Evolutionary conservation across 2,888 invertebrate species (phyloP).

Genomic region (Cantharis nigra): DNA sequence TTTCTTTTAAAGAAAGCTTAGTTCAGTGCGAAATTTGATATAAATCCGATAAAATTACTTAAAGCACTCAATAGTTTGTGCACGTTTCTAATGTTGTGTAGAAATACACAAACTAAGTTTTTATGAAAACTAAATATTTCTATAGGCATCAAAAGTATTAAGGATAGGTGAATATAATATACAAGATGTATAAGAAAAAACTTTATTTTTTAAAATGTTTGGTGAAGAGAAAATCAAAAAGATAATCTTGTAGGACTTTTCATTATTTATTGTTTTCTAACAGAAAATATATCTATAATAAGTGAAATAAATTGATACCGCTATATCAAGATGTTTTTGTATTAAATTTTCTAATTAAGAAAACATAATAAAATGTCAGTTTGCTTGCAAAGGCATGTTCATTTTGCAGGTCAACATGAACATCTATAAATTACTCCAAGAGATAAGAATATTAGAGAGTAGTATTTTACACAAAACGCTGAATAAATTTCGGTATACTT

Average conservation of each 20-base stretch:
- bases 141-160: neutral
- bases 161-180: neutral
- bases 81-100: neutral
- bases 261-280: neutral
- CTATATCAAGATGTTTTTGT: neutral
- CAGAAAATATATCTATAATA: neutral
- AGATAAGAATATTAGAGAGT: slow-evolving; percentile 4
- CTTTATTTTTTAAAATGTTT: neutral
- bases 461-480: neutral
- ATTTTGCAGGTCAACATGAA: slow-evolving; percentile 6
- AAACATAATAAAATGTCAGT: neutral
- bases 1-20: neutral
- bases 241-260: neutral
- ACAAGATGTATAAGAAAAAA: no score
- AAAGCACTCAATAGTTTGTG: neutral
- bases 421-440: slow-evolving; percentile 3
- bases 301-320: neutral
- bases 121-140: neutral
- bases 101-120: neutral
- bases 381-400: neutral
- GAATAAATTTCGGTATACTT: neutral
- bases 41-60: slow-evolving; percentile 9
- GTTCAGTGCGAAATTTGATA: slow-evolving; percentile 1
- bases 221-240: neutral
- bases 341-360: neutral